Conservation (phyloP, 1,140 invertebrate genomes). For the Macrobrachium nipponense region DNA sequence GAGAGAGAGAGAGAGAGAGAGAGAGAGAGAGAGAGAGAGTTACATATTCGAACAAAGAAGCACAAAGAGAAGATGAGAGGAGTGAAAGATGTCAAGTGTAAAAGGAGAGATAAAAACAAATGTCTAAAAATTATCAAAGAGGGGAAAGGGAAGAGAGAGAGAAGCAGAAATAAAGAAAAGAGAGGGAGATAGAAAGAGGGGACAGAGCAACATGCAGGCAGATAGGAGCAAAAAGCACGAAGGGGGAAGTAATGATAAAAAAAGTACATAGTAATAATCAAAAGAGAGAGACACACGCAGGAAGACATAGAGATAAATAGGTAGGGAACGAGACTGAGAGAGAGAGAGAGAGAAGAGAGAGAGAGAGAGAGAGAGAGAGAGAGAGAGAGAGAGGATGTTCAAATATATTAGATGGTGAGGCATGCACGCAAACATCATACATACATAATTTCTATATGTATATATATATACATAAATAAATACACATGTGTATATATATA, state of each 20-base stretch:
- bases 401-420: too few relatives aligned
- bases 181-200: constrained; percentile 3
- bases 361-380: neutral
- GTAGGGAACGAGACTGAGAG: neutral
- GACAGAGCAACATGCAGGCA: neutral
- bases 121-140: neutral
- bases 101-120: constrained; percentile 7
- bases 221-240: neutral
- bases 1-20: neutral
- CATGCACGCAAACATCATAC: too few relatives aligned
- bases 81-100: constrained; percentile 9
- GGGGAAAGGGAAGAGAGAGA: constrained; percentile 8
- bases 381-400: neutral
- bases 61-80: neutral
- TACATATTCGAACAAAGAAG: constrained; percentile 7
- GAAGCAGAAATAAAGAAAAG: neutral
- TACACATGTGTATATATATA: too few relatives aligned
- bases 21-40: constrained; percentile 5
- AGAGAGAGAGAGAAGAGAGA: constrained; percentile 11
- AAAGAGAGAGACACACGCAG: neutral
- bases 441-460: too few relatives aligned
- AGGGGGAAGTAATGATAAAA: constrained; percentile 4
- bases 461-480: too few relatives aligned
- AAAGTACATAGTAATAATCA: neutral
- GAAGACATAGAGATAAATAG: neutral